phyloP scores from a whole-genome alignment of 2,888 invertebrate species.

The Thyatira batis region DNA sequence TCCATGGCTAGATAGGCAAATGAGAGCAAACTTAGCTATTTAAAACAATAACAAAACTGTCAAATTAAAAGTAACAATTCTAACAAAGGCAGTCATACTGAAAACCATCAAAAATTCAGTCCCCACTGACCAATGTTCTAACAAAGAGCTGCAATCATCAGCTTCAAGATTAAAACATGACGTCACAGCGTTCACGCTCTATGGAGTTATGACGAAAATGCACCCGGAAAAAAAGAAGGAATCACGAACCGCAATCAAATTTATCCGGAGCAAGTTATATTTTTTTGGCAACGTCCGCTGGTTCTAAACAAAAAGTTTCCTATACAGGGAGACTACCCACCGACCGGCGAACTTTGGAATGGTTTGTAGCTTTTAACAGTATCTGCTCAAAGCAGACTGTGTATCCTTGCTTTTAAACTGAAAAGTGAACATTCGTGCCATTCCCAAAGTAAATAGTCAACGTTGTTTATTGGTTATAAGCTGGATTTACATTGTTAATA shows the following conservation, averaged over 20 bases:
- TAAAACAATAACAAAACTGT: too few relatives aligned
- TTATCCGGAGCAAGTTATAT: slow-evolving; percentile 25
- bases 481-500: too few relatives aligned
- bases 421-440: not conserved
- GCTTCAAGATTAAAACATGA: too few relatives aligned
- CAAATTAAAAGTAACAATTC: too few relatives aligned
- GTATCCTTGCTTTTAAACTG: not conserved
- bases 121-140: too few relatives aligned
- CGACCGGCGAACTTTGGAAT: slow-evolving; percentile 7
- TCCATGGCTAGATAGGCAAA: too few relatives aligned
- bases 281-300: slow-evolving; percentile 33
- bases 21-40: too few relatives aligned
- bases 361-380: slow-evolving; percentile 3
- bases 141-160: too few relatives aligned
- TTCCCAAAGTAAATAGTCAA: not conserved
- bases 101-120: slow-evolving; percentile 13
- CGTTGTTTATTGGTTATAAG: not conserved
- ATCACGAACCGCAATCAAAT: slow-evolving; percentile 30
- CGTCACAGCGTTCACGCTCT: not conserved
- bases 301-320: slow-evolving; percentile 27
- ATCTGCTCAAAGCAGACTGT: not conserved
- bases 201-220: not conserved
- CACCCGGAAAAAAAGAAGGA: not conserved
- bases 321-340: slow-evolving; percentile 20
- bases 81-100: too few relatives aligned